These are phyloP conservation scores for Acestrorhynchus altus DNA, from an alignment of 2,797 vertebrate genomes.

Conservation along the genomic window DNA sequence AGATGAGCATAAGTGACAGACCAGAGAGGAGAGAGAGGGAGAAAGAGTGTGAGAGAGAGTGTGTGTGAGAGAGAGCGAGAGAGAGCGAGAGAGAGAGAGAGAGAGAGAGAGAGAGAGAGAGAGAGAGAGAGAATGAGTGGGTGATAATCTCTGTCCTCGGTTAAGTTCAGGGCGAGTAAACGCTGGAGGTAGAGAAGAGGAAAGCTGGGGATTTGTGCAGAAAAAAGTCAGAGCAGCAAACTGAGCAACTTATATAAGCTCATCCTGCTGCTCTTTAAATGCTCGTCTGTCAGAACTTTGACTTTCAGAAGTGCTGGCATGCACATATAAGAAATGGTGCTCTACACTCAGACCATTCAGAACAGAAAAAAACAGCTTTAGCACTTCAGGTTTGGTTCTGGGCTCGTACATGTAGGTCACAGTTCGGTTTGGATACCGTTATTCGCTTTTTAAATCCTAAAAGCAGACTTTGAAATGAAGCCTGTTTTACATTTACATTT, in stretches of 20 bases:
- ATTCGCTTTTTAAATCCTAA: too few relatives aligned
- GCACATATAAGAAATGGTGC: too few relatives aligned
- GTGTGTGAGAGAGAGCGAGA: conserved; percentile 63
- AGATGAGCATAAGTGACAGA: conserved; percentile 61
- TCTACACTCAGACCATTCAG: too few relatives aligned
- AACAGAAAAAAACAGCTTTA: too few relatives aligned
- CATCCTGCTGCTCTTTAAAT: conserved; percentile 23
- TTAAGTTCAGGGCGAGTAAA: conserved; percentile 68
- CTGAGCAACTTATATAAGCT: conserved; percentile 43
- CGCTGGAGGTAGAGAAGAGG: background rate
- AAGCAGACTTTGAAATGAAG: too few relatives aligned
- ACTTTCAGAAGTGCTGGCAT: too few relatives aligned
- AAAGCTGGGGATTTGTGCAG: conserved; percentile 39
- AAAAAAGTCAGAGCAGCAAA: conserved; percentile 18
- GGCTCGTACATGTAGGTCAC: too few relatives aligned
- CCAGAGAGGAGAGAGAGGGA: conserved; percentile 54
- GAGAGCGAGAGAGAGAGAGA: conserved; percentile 63
- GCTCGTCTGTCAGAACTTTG: background rate
- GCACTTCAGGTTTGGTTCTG: too few relatives aligned
- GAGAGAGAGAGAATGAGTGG: conserved; percentile 69
- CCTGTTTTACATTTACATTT: too few relatives aligned
- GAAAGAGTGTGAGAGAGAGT: too few relatives aligned
- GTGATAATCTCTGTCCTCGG: conserved; percentile 77
- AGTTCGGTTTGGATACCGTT: too few relatives aligned
- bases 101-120: conserved; percentile 58